Evolutionary conservation across 2,888 invertebrate species (phyloP).

Genomic region (Xanthostigma xanthostigma): DNA sequence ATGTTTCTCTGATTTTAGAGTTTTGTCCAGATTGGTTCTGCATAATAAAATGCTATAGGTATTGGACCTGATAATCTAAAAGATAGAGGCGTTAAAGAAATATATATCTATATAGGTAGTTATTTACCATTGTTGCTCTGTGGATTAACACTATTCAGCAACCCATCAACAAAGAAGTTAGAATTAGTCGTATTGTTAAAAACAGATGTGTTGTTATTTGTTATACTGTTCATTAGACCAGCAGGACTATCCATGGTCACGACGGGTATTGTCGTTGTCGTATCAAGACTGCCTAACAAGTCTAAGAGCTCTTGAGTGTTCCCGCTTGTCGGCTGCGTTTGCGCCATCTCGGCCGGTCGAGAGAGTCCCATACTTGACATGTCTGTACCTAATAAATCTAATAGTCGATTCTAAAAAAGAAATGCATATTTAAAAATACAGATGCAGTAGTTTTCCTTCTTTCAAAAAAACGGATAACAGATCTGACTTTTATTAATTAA

Average conservation of each 20-base stretch:
- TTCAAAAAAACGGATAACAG: background rate
- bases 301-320: conserved; percentile 74
- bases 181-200: conserved; percentile 26
- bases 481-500: background rate
- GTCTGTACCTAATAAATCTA: conserved; percentile 64
- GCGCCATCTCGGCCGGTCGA: conserved; percentile 29
- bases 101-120: too few relatives aligned
- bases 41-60: too few relatives aligned
- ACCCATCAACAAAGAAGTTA: conserved; percentile 45
- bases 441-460: background rate
- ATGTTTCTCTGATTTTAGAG: too few relatives aligned
- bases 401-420: conserved; percentile 55
- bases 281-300: conserved; percentile 62
- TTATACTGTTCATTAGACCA: conserved; percentile 22
- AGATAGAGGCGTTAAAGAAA: background rate
- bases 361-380: conserved; percentile 22
- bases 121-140: conserved; percentile 23
- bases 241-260: conserved; percentile 17
- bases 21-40: too few relatives aligned
- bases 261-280: conserved; percentile 29
- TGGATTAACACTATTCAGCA: conserved; percentile 27
- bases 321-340: conserved; percentile 24
- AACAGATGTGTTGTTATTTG: conserved; percentile 23
- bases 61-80: background rate
- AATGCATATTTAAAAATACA: conserved; percentile 1